Evolutionary conservation across 53 echinoderm and acorn worm genomes (phyloP), one percentile per base, ranked within the genome.

Genomic region (Astropecten irregularis): DNA sequence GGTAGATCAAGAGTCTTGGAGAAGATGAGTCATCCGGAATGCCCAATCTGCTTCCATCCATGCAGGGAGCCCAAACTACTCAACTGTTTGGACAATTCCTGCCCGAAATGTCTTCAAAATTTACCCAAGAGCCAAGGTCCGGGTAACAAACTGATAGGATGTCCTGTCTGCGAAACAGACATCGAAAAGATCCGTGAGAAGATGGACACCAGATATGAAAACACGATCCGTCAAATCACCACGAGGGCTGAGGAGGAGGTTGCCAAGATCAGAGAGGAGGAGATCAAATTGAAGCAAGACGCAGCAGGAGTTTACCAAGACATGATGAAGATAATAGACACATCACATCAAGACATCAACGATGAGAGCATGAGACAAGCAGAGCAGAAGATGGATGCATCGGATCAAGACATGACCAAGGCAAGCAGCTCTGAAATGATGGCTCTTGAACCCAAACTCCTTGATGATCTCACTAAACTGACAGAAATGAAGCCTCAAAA

Each of bases 61-160:
- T 33, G 52, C 56, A 18, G 9, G 53, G 23, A 73, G 4, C 73
- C 73, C 0, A 73, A 31, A 36, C 14, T 73, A 11, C 37, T 73
- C 4, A 35, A 65, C 65, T 65, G 65, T 65, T 65, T 65, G 65
- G 36, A 65, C 65, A 36, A 3, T 4, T 65, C 38, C 16, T 73
- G 73, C 16, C 11, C 54, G 25, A 38, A 19, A 38, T 73, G 73
- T 55, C 9, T 73, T 36, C 19, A 55, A 22, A 33, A n/a, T n/a
- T n/a, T n/a, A n/a, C n/a, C 11, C 16, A 9, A 54, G 21, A 8
- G 11, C 14, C 53, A 55, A n/a, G 38, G 25, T 2, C 34, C 21
- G 0, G 3, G 2, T 21, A 31, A 23, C 35, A 21, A 35, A 0
- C 6, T 6, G 28, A 15, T 69, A 11, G 27, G 18, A 19, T 73